Evolutionary conservation across 1,140 invertebrate species (phyloP).

Genomic region (Amphibalanus amphitrite): DNA sequence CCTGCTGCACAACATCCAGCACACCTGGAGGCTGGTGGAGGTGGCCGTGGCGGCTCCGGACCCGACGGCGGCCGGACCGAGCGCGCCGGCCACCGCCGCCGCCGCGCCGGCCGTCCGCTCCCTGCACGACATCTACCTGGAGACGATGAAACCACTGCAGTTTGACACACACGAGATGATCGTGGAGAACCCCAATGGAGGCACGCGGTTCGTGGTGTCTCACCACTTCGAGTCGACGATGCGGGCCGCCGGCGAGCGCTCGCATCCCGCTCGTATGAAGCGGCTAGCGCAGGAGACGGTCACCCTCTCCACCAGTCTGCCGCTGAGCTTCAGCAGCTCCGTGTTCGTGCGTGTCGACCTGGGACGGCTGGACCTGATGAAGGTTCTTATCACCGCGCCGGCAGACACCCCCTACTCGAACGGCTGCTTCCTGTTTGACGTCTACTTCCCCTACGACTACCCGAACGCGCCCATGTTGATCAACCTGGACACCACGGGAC

Average conservation of each 20-base stretch:
- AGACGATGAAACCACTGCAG: conserved; percentile 59
- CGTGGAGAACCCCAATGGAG: conserved; percentile 48
- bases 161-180: conserved; percentile 89
- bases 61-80: conserved; percentile 49
- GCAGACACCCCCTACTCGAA: conserved; percentile 77
- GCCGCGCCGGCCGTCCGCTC: conserved; percentile 71
- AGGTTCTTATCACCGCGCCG: conserved; percentile 81
- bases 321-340: conserved; percentile 79
- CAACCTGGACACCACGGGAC: conserved; percentile 85
- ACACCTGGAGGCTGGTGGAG: too few relatives aligned
- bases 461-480: conserved; percentile 47
- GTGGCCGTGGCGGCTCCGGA: conserved; percentile 34
- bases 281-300: conserved; percentile 88
- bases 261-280: conserved; percentile 67
- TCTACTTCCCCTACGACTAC: conserved; percentile 79
- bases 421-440: conserved; percentile 75
- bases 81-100: conserved; percentile 71
- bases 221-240: conserved; percentile 85
- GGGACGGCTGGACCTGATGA: conserved; percentile 87
- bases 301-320: conserved; percentile 80
- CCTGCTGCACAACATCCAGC: too few relatives aligned
- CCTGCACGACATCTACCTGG: conserved; percentile 34
- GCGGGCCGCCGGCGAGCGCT: conserved; percentile 57
- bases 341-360: conserved; percentile 92
- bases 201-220: conserved; percentile 63